Percentiles rank a stretch among this genome's conserved stretches.
Evolutionary conservation across 2,888 invertebrate genomes (phyloP).

Genomic region (Carterocephalus palaemon): DNA sequence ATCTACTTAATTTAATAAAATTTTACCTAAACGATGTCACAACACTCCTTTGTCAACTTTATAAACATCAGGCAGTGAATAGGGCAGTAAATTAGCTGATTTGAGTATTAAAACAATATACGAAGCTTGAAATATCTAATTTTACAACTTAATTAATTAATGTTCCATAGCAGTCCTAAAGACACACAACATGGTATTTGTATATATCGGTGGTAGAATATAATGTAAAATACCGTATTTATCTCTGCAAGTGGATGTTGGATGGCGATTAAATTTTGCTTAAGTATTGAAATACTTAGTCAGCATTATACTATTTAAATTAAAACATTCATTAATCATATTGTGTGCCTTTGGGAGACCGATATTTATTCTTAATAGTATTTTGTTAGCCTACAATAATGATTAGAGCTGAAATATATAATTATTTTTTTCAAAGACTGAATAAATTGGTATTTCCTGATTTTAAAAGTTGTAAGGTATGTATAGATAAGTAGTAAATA

Average conservation of each 20-base stretch:
- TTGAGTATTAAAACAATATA: constrained; percentile 49
- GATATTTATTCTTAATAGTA: constrained; percentile 24
- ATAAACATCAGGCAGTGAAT: constrained; percentile 34
- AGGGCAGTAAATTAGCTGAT: constrained; percentile 54
- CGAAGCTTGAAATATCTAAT: constrained; percentile 43
- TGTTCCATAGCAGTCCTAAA: constrained; percentile 58
- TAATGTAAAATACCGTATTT: neutral
- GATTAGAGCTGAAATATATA: constrained; percentile 27
- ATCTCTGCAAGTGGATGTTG: neutral
- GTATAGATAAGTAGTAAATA: too few species aligned
- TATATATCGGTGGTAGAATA: constrained; percentile 5
- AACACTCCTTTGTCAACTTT: constrained; percentile 40
- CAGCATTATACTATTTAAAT: too few species aligned
- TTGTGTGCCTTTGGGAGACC: constrained; percentile 65
- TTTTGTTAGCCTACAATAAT: constrained; percentile 38
- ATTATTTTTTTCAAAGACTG: constrained; percentile 27
- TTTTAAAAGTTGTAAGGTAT: too few species aligned
- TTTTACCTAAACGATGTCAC: constrained; percentile 54
- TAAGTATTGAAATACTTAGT: too few species aligned
- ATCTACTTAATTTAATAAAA: constrained; percentile 42
- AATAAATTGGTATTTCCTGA: too few species aligned
- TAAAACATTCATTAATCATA: constrained; percentile 23
- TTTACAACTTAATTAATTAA: constrained; percentile 42
- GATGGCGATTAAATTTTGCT: neutral
- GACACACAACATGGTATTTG: constrained; percentile 48